Conservation (phyloP, 2,797 vertebrate species). For the Steatocranus sp. region DNA sequence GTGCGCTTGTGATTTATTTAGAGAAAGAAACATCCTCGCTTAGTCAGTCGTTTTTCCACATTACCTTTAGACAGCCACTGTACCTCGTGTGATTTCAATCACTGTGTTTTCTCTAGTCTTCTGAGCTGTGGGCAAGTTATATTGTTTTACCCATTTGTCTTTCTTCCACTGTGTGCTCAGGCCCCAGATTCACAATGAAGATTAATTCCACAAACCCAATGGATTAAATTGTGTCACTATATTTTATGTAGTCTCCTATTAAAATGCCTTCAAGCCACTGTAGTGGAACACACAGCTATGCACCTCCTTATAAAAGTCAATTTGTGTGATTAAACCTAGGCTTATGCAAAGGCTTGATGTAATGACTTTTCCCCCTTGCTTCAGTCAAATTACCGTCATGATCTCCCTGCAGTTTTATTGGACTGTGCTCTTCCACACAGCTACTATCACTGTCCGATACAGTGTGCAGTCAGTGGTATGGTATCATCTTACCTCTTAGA, state of each 20-base stretch:
- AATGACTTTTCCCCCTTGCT: constrained; percentile 63
- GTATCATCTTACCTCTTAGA: constrained; percentile 10
- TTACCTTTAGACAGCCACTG: constrained; percentile 12
- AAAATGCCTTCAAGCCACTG: constrained; percentile 62
- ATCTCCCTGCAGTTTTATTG: constrained; percentile 63
- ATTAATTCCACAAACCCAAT: constrained; percentile 65
- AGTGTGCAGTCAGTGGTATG: constrained; percentile 1
- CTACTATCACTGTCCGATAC: not conserved
- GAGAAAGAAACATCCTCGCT: not conserved
- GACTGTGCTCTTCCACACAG: constrained; percentile 41
- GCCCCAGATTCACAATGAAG: constrained; percentile 62
- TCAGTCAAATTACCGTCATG: constrained; percentile 63
- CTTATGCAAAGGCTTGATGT: constrained; percentile 55
- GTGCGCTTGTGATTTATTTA: constrained; percentile 19
- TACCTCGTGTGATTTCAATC: constrained; percentile 32
- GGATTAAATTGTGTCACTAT: constrained; percentile 69
- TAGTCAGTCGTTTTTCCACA: constrained; percentile 12
- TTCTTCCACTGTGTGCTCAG: constrained; percentile 33
- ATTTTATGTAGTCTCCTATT: constrained; percentile 68
- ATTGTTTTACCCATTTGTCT: constrained; percentile 61
- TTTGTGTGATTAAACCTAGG: constrained; percentile 72
- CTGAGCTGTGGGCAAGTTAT: constrained; percentile 30
- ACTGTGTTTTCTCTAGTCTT: constrained; percentile 24
- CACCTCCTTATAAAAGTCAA: constrained; percentile 69
- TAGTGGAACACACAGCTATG: constrained; percentile 42